Evolutionary conservation across 2,888 invertebrate species (phyloP), one percentile per base, ranked within the genome.

Genomic region (Noctua fimbriata): DNA sequence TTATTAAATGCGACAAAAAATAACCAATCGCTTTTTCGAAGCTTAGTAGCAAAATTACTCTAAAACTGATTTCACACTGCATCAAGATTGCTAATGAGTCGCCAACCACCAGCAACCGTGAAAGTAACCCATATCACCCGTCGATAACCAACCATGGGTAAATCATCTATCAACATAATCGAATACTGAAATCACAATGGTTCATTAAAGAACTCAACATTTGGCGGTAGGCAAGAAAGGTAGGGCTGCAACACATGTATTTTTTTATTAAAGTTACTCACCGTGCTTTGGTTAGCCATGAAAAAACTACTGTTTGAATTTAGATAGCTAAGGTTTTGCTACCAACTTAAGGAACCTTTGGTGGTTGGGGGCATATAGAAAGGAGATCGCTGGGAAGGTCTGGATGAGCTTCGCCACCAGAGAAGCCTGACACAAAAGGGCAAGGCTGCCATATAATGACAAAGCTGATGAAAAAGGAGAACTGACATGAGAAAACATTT

Each of bases 161-260:
- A 94, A 95, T 93, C 95, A 95, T 94, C 93, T 91, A 94, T 94
- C 94, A 93, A 92, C 90, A 95, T 96, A 96, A 96, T 96, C 96
- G 95, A 95, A 95, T 94, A 92, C 92, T 91, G 92, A 94, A 96
- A 93, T 92, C 94, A 96, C 96, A 97, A 96, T 96, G 96, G 94
- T 96, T 96, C 96, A 94, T 96, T 96, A 97, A 92, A 93, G 91
- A 89, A 92, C 90, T 91, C 88, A 88, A 88, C 90, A 91, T 90
- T 89, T 89, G 85, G 90, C 82, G 81, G 87, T 84, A 78, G 80
- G 55, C 60, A 78, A 74, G 12, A 47, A 69, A 88, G 79, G 80
- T 88, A 91, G 88, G 87, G 90, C 78, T 94, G 94, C 92, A 92
- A 77, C 87, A 0, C 49, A 58, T 28, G 28, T 0, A 0, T n/a